These are phyloP conservation scores for Limnodromus scolopaceus DNA, from an alignment of 2,797 vertebrate species.

Conservation along the genomic window DNA sequence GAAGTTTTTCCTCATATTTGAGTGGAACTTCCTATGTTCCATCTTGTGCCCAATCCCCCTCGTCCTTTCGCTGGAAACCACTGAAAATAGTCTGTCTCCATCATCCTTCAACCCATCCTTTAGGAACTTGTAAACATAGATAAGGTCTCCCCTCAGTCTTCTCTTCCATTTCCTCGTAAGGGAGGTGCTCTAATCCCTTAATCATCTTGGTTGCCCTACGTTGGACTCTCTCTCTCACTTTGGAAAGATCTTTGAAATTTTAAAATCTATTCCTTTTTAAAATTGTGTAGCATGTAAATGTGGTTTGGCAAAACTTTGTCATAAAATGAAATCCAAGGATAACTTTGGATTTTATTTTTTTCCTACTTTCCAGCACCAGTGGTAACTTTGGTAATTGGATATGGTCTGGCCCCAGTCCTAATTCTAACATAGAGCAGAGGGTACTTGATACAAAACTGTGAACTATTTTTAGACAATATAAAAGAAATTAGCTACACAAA, in stretches of 20 bases:
- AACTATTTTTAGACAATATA: neutral
- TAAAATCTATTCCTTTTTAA: neutral
- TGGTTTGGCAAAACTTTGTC: neutral
- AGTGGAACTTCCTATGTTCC: too few relatives aligned
- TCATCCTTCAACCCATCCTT: too few relatives aligned
- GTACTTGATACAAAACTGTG: neutral
- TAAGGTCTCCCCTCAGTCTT: too few relatives aligned
- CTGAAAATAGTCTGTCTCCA: too few relatives aligned
- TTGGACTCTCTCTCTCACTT: neutral
- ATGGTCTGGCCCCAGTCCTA: neutral
- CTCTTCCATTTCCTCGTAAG: too few relatives aligned
- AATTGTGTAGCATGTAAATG: neutral
- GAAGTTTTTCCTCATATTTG: too few relatives aligned
- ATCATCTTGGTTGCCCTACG: too few relatives aligned
- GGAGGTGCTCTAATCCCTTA: too few relatives aligned
- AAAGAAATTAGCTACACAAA: neutral
- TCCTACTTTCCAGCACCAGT: neutral
- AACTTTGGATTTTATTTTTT: neutral
- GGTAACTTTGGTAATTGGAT: neutral
- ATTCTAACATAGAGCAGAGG: slow-evolving; percentile 6
- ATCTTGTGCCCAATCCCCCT: too few relatives aligned
- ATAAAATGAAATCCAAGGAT: neutral
- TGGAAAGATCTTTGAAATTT: neutral
- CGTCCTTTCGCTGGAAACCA: too few relatives aligned
- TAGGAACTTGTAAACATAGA: too few relatives aligned